These are phyloP conservation scores for Antheraea pernyi DNA, from an alignment of 1,140 invertebrate species.

Conservation along the genomic window DNA sequence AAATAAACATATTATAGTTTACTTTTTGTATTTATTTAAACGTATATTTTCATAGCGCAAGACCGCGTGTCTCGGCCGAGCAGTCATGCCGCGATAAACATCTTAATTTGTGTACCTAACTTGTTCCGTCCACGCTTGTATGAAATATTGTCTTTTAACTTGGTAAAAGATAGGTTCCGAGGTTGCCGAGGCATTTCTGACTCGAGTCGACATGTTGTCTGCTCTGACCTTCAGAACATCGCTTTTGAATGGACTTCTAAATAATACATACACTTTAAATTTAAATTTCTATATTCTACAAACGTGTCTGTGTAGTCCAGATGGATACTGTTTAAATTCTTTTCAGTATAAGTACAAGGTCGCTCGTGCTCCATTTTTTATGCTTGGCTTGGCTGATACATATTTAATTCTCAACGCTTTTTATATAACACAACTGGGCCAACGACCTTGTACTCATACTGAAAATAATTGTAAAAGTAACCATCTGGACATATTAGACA, in stretches of 20 bases:
- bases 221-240: background rate
- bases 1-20: background rate
- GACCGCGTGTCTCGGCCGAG: constrained; percentile 19
- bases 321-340: no score
- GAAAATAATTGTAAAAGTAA: no score
- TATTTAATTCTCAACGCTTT: no score
- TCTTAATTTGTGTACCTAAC: constrained; percentile 59
- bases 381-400: no score
- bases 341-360: no score
- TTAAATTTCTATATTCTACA: no score
- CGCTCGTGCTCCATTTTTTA: no score
- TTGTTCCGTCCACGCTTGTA: constrained; percentile 31
- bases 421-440: no score
- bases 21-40: background rate
- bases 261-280: no score
- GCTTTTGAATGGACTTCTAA: background rate
- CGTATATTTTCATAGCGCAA: background rate
- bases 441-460: no score
- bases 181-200: background rate
- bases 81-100: constrained; percentile 49
- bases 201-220: background rate
- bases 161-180: constrained; percentile 13
- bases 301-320: no score
- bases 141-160: constrained; percentile 35
- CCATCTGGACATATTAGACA: no score